Conservation (phyloP, 92 coral and sea anemone species). For the Porites lobata region DNA sequence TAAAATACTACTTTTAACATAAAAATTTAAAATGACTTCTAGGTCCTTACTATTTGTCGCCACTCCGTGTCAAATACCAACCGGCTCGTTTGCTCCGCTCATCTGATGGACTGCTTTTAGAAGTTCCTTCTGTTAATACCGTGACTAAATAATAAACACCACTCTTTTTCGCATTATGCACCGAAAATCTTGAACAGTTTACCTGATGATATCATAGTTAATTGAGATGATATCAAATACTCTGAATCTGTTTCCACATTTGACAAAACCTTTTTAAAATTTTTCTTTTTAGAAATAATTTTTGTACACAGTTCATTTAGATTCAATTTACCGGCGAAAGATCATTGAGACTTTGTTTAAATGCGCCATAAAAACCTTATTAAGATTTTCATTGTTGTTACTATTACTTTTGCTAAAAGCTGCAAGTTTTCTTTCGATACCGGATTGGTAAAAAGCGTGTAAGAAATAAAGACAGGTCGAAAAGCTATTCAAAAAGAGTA, state of each 20-base stretch:
- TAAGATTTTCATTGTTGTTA: too few relatives aligned
- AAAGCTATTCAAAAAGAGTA: too few relatives aligned
- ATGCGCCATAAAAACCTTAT: not conserved
- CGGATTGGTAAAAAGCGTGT: too few relatives aligned
- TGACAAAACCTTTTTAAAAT: not conserved
- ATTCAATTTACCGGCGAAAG: not conserved
- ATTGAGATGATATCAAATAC: conserved; percentile 6
- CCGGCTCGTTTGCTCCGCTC: too few relatives aligned
- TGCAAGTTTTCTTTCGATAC: too few relatives aligned
- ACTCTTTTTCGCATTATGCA: not conserved
- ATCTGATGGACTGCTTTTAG: too few relatives aligned
- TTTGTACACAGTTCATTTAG: not conserved
- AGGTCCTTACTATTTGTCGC: conserved; percentile 4
- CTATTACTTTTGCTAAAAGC: too few relatives aligned
- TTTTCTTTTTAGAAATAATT: not conserved
- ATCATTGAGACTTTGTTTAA: not conserved
- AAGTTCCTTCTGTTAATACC: too few relatives aligned
- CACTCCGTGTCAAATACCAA: not conserved
- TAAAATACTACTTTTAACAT: conserved; percentile 7
- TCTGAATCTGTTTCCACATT: not conserved
- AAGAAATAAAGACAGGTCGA: too few relatives aligned
- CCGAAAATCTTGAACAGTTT: too few relatives aligned
- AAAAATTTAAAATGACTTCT: not conserved
- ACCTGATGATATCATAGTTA: not conserved
- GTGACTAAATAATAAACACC: not conserved